Evolutionary conservation across 2,888 invertebrate genomes (phyloP).

Genomic region (Hydrotaea diabolus): DNA sequence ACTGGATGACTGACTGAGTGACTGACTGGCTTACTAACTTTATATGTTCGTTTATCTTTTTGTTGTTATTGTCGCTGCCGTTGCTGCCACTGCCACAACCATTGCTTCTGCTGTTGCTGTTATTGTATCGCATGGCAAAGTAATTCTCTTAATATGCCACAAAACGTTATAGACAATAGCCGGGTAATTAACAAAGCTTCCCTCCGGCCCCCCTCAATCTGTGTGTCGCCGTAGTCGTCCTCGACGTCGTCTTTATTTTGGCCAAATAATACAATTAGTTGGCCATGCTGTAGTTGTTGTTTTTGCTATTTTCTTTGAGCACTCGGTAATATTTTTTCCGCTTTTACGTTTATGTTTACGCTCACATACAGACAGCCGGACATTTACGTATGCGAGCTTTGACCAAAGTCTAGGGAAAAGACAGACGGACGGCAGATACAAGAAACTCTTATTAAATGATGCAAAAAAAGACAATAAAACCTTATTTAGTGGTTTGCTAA

Average conservation of each 20-base stretch:
- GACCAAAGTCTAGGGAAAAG: slow-evolving; percentile 33
- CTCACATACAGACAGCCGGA: not conserved
- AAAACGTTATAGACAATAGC: slow-evolving; percentile 64
- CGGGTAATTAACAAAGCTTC: slow-evolving; percentile 62
- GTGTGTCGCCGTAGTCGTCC: slow-evolving; percentile 31
- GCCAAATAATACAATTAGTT: slow-evolving; percentile 61
- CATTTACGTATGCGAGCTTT: slow-evolving; percentile 19
- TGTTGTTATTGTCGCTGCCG: slow-evolving; percentile 8
- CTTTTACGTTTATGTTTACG: slow-evolving; percentile 24
- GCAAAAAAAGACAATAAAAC: slow-evolving; percentile 64
- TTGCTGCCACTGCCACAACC: slow-evolving; percentile 1
- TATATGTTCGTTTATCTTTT: slow-evolving; percentile 27
- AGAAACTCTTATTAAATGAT: slow-evolving; percentile 61
- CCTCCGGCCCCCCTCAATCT: slow-evolving; percentile 18
- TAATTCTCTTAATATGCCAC: slow-evolving; percentile 58
- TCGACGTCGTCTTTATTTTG: slow-evolving; percentile 32
- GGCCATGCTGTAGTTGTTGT: slow-evolving; percentile 46
- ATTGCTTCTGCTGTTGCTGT: slow-evolving; percentile 31
- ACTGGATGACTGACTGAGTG: slow-evolving; percentile 31
- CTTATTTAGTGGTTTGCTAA: slow-evolving; percentile 64
- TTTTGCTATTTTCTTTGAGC: slow-evolving; percentile 7
- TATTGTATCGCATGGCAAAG: slow-evolving; percentile 55
- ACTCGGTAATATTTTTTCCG: slow-evolving; percentile 34
- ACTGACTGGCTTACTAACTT: slow-evolving; percentile 38
- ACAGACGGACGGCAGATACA: slow-evolving; percentile 12